phyloP scores from a whole-genome alignment of 2,888 invertebrate species.

The Conomelus anceps region DNA sequence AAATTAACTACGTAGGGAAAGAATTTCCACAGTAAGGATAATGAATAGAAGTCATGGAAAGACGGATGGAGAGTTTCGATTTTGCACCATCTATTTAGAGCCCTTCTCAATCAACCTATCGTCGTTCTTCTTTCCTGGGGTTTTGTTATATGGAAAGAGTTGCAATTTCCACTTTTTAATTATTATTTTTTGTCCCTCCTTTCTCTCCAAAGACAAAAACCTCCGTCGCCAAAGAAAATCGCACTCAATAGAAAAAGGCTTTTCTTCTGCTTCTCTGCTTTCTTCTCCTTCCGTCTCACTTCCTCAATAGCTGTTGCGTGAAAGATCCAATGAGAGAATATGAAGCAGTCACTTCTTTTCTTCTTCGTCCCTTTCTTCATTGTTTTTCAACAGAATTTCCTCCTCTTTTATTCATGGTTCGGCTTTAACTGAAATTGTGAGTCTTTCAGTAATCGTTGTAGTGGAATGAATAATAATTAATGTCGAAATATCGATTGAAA shows the following conservation, averaged over 20 bases:
- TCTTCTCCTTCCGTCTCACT: not conserved
- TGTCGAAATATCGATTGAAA: not conserved
- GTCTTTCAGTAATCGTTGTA: not conserved
- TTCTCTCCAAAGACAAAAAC: not conserved
- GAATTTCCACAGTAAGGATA: not conserved
- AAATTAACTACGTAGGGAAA: not conserved
- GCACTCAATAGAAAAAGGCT: not conserved
- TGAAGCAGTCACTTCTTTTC: not conserved
- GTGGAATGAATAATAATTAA: not conserved
- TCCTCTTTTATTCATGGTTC: not conserved
- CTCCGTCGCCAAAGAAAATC: not conserved
- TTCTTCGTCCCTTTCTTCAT: not conserved
- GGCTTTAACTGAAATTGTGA: not conserved
- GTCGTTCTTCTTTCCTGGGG: not conserved
- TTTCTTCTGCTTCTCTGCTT: not conserved
- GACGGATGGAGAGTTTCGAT: not conserved
- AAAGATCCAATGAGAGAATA: not conserved
- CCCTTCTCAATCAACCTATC: not conserved
- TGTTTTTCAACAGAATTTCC: not conserved
- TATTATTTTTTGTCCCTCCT: not conserved
- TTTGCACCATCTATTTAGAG: not conserved
- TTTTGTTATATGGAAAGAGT: not conserved
- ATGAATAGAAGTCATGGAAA: not conserved
- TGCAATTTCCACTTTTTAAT: not conserved
- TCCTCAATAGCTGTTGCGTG: not conserved